These are phyloP conservation scores for Clistopyga incitator DNA, from an alignment of 2,888 invertebrate genomes.

Conservation along the genomic window DNA sequence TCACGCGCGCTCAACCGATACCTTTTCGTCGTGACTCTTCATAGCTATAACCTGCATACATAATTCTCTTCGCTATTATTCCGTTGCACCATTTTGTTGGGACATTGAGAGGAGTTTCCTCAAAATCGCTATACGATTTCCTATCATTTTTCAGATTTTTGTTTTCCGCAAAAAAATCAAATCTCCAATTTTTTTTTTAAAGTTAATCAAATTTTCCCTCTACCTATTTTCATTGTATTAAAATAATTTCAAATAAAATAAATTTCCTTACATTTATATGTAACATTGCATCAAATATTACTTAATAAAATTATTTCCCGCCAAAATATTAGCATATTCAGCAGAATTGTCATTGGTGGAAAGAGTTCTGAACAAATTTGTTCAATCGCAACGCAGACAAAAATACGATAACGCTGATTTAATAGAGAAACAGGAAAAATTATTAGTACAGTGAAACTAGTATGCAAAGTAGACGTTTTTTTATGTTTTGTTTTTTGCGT, in stretches of 20 bases:
- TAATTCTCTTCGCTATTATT: constrained; percentile 9
- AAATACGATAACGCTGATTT: neutral
- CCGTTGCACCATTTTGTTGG: neutral
- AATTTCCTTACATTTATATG: neutral
- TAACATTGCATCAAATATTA: neutral
- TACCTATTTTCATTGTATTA: neutral
- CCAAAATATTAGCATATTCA: neutral
- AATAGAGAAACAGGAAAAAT: neutral
- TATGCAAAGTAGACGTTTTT: neutral
- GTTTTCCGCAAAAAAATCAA: too few species aligned
- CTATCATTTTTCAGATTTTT: neutral
- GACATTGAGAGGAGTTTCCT: neutral
- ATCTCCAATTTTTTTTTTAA: neutral
- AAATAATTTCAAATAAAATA: neutral
- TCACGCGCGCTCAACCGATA: constrained; percentile 39
- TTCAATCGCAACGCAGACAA: neutral
- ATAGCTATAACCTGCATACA: constrained; percentile 15
- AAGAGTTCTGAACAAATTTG: neutral
- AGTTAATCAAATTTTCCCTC: neutral
- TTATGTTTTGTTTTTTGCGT: neutral
- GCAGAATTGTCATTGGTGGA: neutral
- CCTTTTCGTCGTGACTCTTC: constrained; percentile 9
- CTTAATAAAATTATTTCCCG: neutral
- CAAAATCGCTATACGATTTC: neutral
- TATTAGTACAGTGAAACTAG: too few species aligned